Evolutionary conservation across 2,888 invertebrate genomes (phyloP).

Genomic region (Thera obeliscata): DNA sequence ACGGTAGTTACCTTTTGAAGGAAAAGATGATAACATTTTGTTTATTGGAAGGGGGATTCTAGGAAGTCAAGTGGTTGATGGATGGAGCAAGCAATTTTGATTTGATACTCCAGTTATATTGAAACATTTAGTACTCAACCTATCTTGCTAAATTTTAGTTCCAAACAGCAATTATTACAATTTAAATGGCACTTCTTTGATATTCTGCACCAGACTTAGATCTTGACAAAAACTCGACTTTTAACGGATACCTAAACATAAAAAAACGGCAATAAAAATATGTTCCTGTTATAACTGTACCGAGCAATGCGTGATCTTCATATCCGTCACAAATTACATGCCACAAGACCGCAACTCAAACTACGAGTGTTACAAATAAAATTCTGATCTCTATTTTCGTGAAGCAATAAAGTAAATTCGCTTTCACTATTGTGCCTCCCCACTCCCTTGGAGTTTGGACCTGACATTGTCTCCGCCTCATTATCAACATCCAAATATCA

Average conservation of each 20-base stretch:
- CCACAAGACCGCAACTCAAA: slow-evolving; percentile 19
- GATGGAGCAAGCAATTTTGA: background rate
- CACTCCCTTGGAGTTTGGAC: slow-evolving; percentile 23
- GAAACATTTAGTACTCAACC: background rate
- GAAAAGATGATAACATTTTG: background rate
- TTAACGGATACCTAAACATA: background rate
- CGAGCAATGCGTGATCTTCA: slow-evolving; percentile 35
- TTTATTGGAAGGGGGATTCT: background rate
- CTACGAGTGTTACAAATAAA: slow-evolving; percentile 39
- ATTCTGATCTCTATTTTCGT: slow-evolving; percentile 47
- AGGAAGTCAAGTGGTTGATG: background rate
- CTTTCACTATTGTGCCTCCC: slow-evolving; percentile 55
- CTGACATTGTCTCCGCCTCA: slow-evolving; percentile 57
- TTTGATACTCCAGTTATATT: background rate
- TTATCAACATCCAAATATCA: slow-evolving; percentile 59
- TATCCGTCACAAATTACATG: slow-evolving; percentile 36
- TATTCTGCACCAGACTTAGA: too few relatives aligned
- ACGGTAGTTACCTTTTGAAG: background rate
- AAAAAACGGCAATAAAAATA: slow-evolving; percentile 5
- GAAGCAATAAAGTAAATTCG: slow-evolving; percentile 52
- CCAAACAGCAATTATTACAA: background rate
- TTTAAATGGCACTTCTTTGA: background rate
- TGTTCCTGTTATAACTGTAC: slow-evolving; percentile 31
- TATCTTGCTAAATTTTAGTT: background rate
- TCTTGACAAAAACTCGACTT: background rate